Conservation (phyloP, 2,797 vertebrate species). For the Babyrousa celebensis region DNA sequence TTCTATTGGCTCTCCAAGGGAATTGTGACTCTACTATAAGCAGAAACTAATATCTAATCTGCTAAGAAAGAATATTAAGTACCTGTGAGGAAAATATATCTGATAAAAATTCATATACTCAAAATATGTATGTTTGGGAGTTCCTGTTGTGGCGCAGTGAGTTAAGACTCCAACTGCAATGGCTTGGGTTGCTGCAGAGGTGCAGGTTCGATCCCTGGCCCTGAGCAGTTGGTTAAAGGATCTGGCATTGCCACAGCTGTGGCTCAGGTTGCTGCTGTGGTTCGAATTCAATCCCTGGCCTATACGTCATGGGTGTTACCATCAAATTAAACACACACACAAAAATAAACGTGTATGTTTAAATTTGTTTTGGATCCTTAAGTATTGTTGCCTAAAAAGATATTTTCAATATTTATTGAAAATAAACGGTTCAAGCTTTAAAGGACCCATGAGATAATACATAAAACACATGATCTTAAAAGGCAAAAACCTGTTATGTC, state of each 20-base stretch:
- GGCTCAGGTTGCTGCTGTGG: too few species aligned
- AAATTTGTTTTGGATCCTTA: not conserved
- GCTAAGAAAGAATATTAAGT: slow-evolving; percentile 29
- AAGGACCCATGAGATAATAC: not conserved
- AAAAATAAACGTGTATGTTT: not conserved
- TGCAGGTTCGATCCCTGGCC: too few species aligned
- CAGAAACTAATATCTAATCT: not conserved
- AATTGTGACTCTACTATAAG: not conserved
- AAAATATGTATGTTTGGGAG: not conserved
- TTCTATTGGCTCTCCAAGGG: not conserved
- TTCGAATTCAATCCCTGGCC: too few species aligned
- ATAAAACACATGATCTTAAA: slow-evolving; percentile 5
- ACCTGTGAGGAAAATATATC: not conserved
- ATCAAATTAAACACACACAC: too few species aligned
- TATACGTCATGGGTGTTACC: too few species aligned
- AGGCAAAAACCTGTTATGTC: not conserved
- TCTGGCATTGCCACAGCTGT: too few species aligned
- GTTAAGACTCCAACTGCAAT: too few species aligned
- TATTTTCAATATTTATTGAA: slow-evolving; percentile 35
- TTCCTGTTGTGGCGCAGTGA: too few species aligned
- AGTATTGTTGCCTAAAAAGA: not conserved
- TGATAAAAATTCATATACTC: not conserved
- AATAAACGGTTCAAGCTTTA: not conserved
- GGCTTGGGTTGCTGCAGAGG: too few species aligned
- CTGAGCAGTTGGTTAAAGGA: too few species aligned